Percentiles rank a stretch among this genome's conserved stretches.
Conservation (phyloP, 2,888 invertebrate genomes). For the Coecobrya sp. region DNA sequence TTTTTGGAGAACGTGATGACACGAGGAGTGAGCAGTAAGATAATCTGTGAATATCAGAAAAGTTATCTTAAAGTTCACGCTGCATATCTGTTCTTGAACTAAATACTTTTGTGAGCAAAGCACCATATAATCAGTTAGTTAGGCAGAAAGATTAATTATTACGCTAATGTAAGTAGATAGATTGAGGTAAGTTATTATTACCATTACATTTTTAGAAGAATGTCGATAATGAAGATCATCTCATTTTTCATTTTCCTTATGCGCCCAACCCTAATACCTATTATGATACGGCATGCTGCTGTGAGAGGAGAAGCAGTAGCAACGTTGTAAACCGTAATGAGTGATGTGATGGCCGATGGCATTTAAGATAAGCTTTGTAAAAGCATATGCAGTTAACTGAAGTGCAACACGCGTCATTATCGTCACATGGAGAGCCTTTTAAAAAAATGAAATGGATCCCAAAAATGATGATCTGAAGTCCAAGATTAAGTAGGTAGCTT, state of each 20-base stretch:
- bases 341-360: slow-evolving; percentile 27
- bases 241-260: slow-evolving; percentile 25
- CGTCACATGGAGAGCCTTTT: neutral
- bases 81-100: slow-evolving; percentile 27
- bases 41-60: neutral
- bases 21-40: neutral
- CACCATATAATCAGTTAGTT: neutral
- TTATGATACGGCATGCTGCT: neutral
- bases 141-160: neutral
- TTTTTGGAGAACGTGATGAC: slow-evolving; percentile 21
- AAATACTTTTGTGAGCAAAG: neutral
- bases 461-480: too few relatives aligned
- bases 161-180: neutral
- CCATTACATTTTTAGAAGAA: too few relatives aligned
- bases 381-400: neutral
- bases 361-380: slow-evolving; percentile 10
- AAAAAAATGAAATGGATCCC: neutral
- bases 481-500: too few relatives aligned
- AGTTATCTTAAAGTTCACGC: neutral
- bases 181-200: neutral
- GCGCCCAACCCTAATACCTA: neutral
- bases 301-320: neutral
- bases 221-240: slow-evolving; percentile 1
- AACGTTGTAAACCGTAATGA: too few relatives aligned
- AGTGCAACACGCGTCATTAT: neutral